Percentiles rank a stretch among this genome's conserved stretches.
phyloP scores from a whole-genome alignment of 2,113 vertebrate species.

The Danio rerio region DNA sequence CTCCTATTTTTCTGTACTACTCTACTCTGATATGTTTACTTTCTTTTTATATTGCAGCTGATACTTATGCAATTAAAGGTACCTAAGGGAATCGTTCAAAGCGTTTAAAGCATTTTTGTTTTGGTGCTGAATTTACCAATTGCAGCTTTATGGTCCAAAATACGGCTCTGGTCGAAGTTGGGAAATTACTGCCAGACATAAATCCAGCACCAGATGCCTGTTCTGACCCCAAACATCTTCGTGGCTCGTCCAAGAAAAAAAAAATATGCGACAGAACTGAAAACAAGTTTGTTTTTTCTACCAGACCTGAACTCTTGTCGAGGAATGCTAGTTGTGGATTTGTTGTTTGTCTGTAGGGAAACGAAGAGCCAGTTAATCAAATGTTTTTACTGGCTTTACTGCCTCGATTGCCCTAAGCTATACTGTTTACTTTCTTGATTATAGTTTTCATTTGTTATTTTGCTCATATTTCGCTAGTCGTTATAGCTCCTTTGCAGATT shows the following conservation, averaged over 20 bases:
- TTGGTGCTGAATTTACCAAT: slow-evolving; percentile 5
- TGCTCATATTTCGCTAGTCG: slow-evolving; percentile 24
- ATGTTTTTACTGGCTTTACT: slow-evolving; percentile 34
- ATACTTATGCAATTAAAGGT: not conserved
- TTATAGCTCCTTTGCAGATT: slow-evolving; percentile 20
- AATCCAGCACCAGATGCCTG: not conserved
- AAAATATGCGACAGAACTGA: not conserved
- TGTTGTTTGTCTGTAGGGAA: slow-evolving; percentile 24
- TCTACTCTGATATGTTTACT: not conserved
- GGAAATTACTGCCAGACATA: not conserved
- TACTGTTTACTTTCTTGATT: slow-evolving; percentile 32
- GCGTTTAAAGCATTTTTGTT: not conserved
- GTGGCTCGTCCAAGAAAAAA: not conserved
- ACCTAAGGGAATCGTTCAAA: not conserved
- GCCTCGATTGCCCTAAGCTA: slow-evolving; percentile 20
- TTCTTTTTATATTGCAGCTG: not conserved
- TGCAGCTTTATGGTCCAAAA: not conserved
- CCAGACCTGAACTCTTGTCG: slow-evolving; percentile 24
- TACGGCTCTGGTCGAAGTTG: slow-evolving; percentile 3
- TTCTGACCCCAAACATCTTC: slow-evolving; percentile 20
- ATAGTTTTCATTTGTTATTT: slow-evolving; percentile 33
- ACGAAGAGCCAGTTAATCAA: slow-evolving; percentile 26
- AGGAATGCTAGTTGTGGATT: slow-evolving; percentile 42
- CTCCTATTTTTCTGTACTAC: slow-evolving; percentile 1
- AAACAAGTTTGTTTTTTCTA: slow-evolving; percentile 40